Evolutionary conservation across 2,888 invertebrate genomes (phyloP).

Genomic region (Amphipyra berbera): DNA sequence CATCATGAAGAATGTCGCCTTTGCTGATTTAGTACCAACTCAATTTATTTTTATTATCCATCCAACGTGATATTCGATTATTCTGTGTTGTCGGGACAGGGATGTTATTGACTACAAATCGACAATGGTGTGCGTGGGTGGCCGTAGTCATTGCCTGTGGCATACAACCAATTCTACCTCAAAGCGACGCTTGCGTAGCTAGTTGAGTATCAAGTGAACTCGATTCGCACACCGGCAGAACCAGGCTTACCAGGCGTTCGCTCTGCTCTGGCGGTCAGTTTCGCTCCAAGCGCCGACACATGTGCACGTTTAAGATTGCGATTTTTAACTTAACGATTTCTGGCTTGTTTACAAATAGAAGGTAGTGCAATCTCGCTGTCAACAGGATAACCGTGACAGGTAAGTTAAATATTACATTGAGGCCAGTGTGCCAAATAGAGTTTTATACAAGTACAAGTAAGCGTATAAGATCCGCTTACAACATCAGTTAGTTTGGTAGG

Average conservation of each 20-base stretch:
- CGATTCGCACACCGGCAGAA: constrained; percentile 73
- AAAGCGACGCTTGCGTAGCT: constrained; percentile 54
- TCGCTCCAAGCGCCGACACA: constrained; percentile 71
- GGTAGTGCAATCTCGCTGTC: constrained; percentile 72
- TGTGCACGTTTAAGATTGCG: constrained; percentile 74
- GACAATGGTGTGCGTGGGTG: constrained; percentile 62
- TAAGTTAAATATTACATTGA: constrained; percentile 78
- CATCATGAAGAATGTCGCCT: constrained; percentile 10
- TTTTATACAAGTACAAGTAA: constrained; percentile 33
- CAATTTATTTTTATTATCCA: constrained; percentile 5
- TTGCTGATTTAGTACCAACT: constrained; percentile 4
- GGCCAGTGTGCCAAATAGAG: constrained; percentile 73
- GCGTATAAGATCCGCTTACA: constrained; percentile 37
- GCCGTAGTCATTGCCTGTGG: constrained; percentile 56
- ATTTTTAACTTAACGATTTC: constrained; percentile 40
- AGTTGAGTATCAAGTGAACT: constrained; percentile 73
- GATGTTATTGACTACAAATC: constrained; percentile 54
- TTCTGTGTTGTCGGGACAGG: constrained; percentile 18
- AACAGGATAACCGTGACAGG: constrained; percentile 82
- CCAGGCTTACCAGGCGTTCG: constrained; percentile 58
- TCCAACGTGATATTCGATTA: constrained; percentile 24
- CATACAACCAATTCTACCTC: constrained; percentile 57
- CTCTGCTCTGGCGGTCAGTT: constrained; percentile 71
- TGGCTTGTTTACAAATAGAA: constrained; percentile 83
- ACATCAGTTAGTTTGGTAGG: constrained; percentile 38